These are phyloP conservation scores for Pachymerium ferrugineum DNA, from an alignment of 2,888 invertebrate genomes.

Conservation along the genomic window DNA sequence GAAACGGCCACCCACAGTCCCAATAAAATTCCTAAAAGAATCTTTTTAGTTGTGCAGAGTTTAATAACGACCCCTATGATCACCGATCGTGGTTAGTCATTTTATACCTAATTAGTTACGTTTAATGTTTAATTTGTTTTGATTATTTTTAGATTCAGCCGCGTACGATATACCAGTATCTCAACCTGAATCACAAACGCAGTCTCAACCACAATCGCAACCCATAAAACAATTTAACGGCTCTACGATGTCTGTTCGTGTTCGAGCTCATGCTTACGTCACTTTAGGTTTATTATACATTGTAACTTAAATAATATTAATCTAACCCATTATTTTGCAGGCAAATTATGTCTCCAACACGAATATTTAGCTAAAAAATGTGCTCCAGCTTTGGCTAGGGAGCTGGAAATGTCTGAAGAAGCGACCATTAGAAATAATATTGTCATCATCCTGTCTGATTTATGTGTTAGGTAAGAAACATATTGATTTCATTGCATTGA, in stretches of 20 bases:
- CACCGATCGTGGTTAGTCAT: conserved; percentile 34
- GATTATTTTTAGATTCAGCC: neutral
- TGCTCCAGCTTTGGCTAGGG: conserved; percentile 58
- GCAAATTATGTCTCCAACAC: conserved; percentile 61
- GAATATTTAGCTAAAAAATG: conserved; percentile 58
- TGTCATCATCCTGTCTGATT: conserved; percentile 58
- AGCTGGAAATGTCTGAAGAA: conserved; percentile 54
- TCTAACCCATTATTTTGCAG: conserved; percentile 42
- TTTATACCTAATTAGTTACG: neutral
- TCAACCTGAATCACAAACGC: neutral
- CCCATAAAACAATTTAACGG: conserved; percentile 44
- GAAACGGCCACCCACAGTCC: conserved; percentile 49
- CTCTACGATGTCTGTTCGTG: conserved; percentile 42
- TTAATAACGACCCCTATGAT: conserved; percentile 44
- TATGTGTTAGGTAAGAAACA: conserved; percentile 56
- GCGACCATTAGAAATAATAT: conserved; percentile 61
- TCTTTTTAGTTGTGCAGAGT: conserved; percentile 48
- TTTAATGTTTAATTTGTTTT: neutral
- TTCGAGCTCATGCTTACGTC: conserved; percentile 48
- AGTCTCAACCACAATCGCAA: neutral
- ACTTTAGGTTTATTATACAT: conserved; percentile 44
- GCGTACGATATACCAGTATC: neutral
- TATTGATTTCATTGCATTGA: neutral
- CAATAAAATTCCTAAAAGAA: conserved; percentile 44
- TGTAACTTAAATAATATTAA: neutral